phyloP scores from a whole-genome alignment of 2,888 invertebrate genomes.

The Malacosoma neustria region DNA sequence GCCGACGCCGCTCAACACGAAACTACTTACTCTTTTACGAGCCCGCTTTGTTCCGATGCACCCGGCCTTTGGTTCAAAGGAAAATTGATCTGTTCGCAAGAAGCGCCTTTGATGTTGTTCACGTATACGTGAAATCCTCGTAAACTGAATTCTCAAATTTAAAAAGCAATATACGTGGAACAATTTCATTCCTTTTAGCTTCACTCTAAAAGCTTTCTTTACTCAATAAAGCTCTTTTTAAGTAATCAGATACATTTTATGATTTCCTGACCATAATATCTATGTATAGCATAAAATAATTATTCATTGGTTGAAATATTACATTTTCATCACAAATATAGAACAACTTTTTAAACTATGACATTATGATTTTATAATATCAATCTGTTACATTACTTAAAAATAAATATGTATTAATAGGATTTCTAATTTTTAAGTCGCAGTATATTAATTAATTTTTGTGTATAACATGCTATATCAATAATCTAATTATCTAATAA shows the following conservation, averaged over 20 bases:
- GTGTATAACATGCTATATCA: too few relatives aligned
- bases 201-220: neutral
- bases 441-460: too few relatives aligned
- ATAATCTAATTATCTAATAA: too few relatives aligned
- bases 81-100: slow-evolving; percentile 53
- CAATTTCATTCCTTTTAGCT: neutral
- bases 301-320: too few relatives aligned
- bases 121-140: neutral
- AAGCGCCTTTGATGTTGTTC: slow-evolving; percentile 16
- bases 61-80: slow-evolving; percentile 44
- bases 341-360: neutral
- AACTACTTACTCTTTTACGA: slow-evolving; percentile 65
- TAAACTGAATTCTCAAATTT: neutral
- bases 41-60: slow-evolving; percentile 52
- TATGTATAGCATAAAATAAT: too few relatives aligned
- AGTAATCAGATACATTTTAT: too few relatives aligned
- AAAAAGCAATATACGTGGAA: neutral
- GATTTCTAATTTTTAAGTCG: too few relatives aligned
- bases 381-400: too few relatives aligned
- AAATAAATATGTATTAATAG: too few relatives aligned
- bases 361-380: too few relatives aligned
- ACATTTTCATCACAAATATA: neutral
- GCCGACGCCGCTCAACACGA: slow-evolving; percentile 47
- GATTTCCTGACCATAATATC: too few relatives aligned
- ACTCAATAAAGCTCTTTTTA: too few relatives aligned